phyloP scores from a whole-genome alignment of 2,888 invertebrate species.

The Hoplodrina ambigua region DNA sequence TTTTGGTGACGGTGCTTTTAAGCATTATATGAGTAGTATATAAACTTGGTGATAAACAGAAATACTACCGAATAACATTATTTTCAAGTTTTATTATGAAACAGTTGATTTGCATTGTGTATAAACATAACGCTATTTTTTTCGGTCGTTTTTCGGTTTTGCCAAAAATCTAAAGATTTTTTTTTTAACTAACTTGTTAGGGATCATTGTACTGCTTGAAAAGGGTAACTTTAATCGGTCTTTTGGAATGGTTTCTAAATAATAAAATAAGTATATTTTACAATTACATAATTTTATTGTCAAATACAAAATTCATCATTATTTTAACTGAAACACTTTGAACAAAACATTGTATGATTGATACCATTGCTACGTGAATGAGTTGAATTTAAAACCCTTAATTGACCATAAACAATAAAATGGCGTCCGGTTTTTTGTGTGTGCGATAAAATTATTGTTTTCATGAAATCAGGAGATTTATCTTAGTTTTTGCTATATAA shows the following conservation, averaged over 20 bases:
- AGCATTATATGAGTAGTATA: too few relatives aligned
- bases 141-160: too few relatives aligned
- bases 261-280: background rate
- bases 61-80: too few relatives aligned
- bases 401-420: conserved; percentile 89
- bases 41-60: too few relatives aligned
- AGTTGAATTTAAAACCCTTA: conserved; percentile 66
- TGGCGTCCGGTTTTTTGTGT: conserved; percentile 90
- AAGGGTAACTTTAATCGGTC: background rate
- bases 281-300: background rate
- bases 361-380: conserved; percentile 43
- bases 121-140: conserved; percentile 6
- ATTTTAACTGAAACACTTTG: background rate
- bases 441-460: conserved; percentile 89
- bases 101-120: too few relatives aligned
- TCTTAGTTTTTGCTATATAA: conserved; percentile 63
- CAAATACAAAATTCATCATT: background rate
- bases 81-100: too few relatives aligned
- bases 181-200: background rate
- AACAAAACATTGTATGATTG: background rate
- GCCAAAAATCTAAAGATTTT: conserved; percentile 16
- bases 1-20: background rate
- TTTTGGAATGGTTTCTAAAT: background rate
- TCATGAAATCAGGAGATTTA: conserved; percentile 75
- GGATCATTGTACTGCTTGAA: too few relatives aligned